These are phyloP conservation scores for Calameuta filiformis DNA, from an alignment of 2,888 invertebrate genomes.

Conservation along the genomic window DNA sequence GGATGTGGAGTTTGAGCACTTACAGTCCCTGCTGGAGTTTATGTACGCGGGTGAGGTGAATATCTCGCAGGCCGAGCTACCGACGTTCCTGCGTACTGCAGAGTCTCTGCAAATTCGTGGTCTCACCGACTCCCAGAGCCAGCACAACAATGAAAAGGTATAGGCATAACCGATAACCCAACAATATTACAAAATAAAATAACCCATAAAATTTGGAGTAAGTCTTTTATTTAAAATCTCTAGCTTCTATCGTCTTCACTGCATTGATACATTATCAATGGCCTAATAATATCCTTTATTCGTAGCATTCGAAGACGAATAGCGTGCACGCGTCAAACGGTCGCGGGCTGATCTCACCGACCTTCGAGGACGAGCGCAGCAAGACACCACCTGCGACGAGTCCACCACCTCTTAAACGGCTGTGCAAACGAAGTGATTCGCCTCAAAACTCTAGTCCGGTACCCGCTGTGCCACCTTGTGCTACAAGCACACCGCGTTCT, in stretches of 20 bases:
- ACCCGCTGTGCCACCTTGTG: slow-evolving; percentile 54
- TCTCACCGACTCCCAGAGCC: slow-evolving; percentile 73
- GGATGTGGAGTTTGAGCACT: slow-evolving; percentile 83
- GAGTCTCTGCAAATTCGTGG: slow-evolving; percentile 84
- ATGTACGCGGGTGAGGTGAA: slow-evolving; percentile 90
- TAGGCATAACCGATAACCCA: not conserved
- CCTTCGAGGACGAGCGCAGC: slow-evolving; percentile 63
- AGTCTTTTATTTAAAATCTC: not conserved
- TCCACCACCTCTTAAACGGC: slow-evolving; percentile 65
- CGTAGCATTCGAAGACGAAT: slow-evolving; percentile 59
- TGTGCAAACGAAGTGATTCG: slow-evolving; percentile 64
- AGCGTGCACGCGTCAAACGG: slow-evolving; percentile 63
- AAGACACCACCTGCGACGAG: slow-evolving; percentile 62
- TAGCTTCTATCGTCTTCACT: not conserved
- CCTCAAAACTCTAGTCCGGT: slow-evolving; percentile 65
- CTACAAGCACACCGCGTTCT: slow-evolving; percentile 58
- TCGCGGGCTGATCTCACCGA: slow-evolving; percentile 62
- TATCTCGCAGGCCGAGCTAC: slow-evolving; percentile 82
- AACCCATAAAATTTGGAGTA: not conserved
- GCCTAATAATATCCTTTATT: slow-evolving; percentile 13
- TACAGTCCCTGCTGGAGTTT: slow-evolving; percentile 82
- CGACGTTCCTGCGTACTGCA: slow-evolving; percentile 80
- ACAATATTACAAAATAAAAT: not conserved
- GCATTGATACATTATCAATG: not conserved
- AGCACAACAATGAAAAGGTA: slow-evolving; percentile 65